phyloP scores from a whole-genome alignment of 2,797 vertebrate genomes.

The Neostethus bicornis region DNA sequence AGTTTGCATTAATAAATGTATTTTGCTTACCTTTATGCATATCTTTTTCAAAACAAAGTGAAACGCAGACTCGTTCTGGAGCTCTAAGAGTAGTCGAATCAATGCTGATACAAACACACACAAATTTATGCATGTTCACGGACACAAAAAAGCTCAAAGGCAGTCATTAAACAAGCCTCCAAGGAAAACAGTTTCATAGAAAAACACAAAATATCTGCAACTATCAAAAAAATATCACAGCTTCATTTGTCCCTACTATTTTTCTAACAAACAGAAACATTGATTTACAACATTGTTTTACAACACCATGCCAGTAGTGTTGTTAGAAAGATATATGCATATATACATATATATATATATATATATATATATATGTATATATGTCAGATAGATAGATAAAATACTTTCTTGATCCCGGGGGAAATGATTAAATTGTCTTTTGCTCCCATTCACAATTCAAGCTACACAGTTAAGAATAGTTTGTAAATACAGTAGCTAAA shows the following conservation, averaged over 20 bases:
- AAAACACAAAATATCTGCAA: conserved; percentile 7
- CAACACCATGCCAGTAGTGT: conserved; percentile 10
- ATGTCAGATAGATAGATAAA: no score
- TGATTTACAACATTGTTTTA: conserved; percentile 11
- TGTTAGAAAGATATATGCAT: conserved; percentile 10
- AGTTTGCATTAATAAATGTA: conserved; percentile 20
- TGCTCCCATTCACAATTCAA: no score
- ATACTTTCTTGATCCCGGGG: no score
- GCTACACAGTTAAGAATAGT: no score
- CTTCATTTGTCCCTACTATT: not conserved
- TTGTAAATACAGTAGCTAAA: no score
- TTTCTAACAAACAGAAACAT: not conserved
- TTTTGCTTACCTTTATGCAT: conserved; percentile 85
- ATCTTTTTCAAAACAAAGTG: conserved; percentile 84
- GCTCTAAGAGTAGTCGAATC: conserved; percentile 83
- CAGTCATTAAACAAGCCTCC: conserved; percentile 19
- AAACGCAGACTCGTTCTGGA: conserved; percentile 82
- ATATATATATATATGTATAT: no score
- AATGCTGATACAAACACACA: conserved; percentile 80
- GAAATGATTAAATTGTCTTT: no score
- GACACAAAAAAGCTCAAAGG: conserved; percentile 6
- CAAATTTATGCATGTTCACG: conserved; percentile 12
- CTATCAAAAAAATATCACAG: not conserved
- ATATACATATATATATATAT: no score
- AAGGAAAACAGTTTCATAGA: conserved; percentile 1